Conservation (phyloP, 2,113 vertebrate species). For the Sylvietta virens region DNA sequence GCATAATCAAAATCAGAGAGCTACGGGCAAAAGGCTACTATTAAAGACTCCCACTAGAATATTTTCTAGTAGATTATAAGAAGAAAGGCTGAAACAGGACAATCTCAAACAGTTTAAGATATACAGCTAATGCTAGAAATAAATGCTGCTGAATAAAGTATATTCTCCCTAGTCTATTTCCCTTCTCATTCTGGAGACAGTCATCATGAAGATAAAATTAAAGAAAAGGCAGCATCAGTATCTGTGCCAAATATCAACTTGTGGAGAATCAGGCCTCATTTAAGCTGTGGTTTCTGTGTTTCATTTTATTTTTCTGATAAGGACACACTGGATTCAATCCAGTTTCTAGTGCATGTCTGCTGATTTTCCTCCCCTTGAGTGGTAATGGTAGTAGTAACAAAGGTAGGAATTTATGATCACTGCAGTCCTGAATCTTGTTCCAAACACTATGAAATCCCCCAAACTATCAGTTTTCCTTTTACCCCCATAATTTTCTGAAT, state of each 20-base stretch:
- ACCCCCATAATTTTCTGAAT: not conserved
- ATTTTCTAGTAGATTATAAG: slow-evolving; percentile 19
- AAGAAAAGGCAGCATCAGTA: not conserved
- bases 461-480: not conserved
- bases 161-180: not conserved
- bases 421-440: not conserved
- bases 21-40: not conserved
- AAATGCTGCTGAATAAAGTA: slow-evolving; percentile 8
- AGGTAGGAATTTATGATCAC: not conserved
- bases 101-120: slow-evolving; percentile 13
- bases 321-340: not conserved
- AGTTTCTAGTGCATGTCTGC: not conserved
- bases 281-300: not conserved
- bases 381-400: not conserved
- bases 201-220: not conserved
- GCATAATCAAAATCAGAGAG: slow-evolving; percentile 74
- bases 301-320: not conserved
- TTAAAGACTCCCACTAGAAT: slow-evolving; percentile 6
- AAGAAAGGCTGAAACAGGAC: not conserved
- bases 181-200: not conserved
- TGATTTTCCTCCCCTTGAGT: not conserved
- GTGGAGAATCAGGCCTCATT: not conserved
- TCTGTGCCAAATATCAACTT: not conserved
- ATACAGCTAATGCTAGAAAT: not conserved
- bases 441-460: not conserved